Evolutionary conservation across 2,797 vertebrate genomes (phyloP), one percentile per base, ranked within the genome.

Genomic region (Loriculus beryllinus): DNA sequence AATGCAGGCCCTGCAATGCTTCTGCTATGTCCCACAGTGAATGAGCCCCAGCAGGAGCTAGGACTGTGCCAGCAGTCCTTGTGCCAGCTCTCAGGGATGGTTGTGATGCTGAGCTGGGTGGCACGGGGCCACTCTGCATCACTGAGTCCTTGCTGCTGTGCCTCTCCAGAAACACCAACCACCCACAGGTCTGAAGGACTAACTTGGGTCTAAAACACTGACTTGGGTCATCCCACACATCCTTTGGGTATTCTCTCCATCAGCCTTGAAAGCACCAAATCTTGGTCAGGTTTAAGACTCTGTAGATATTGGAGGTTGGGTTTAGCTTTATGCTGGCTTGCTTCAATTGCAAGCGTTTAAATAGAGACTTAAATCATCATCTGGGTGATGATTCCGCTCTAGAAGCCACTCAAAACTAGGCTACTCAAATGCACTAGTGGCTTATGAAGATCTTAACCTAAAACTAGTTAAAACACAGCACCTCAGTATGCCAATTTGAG

Each of bases 1-100:
- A 74, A 70, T 1, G 5, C 45, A 2, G 7, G 13, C 90, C 82
- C 81, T 37, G 89, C 82, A 9, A 37, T 89, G 91, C 91, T 64
- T 45, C 92, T 74, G 81, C 78, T 26, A 5, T 79, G 88, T 91
- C 81, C 43, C 29, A 63, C 52, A 1, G 39, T 2, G 67, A 70
- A 43, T 2, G 17, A 67, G 93, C 81, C 23, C 20, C 3, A 12
- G 72, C 74, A 13, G 64, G 40, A 86, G 60, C 43, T 29, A 1
- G 60, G 72, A 49, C 74, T 7, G 5, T 0, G 47, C 68, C 74
- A 48, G 81, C 70, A 68, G 87, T 74, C 86, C 81, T 19, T 7
- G 2, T 1, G 2, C 28, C 59, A 2, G 13, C 3, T 1, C 68
- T 52, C 0, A 1, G 67, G 56, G 43, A 62, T 7, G 59, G 56